Evolutionary conservation across 2,113 vertebrate species (phyloP), one percentile per base, ranked within the genome.

Genomic region (Petroica traversi): DNA sequence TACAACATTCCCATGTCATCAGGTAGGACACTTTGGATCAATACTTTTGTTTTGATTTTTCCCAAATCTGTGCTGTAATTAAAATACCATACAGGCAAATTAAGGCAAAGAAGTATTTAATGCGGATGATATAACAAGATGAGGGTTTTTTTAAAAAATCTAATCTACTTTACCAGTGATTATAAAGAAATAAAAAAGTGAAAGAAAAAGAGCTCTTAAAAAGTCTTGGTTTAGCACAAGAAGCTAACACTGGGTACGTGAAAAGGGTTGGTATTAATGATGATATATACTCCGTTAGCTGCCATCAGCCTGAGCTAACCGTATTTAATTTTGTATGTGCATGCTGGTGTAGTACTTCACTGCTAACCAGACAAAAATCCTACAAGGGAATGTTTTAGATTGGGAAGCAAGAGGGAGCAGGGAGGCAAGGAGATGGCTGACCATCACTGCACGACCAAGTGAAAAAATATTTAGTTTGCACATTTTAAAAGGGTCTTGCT

Each of bases 1-100:
- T 99, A 99, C 98, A 99, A 99, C 98, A 99, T 99, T 98, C 98
- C 99, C 94, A 98, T 99, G 97, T 99, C 99, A 98, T 99, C 99
- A 98, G 99, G 99, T 99, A 99, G 96, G 98, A 95, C 23, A 5
- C n/a, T 94, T 67, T 25, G 49, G 19, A 80, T 76, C 34, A 12
- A 10, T 49, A 6, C 20, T 38, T 90, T n/a, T 41, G 3, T 72
- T 75, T 75, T 92, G 2, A n/a, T 75, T 52, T 40, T 43, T 43
- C 55, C 18, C 9, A 59, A 40, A 59, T 41, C 67, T 58, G 19
- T 1, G 8, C 8, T n/a, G 1, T 43, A 49, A 40, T n/a, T 66
- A 24, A 93, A 86, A 76, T 73, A 45, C 2, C 0, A 2, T 41
- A 5, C 7, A 69, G 31, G 43, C 24, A 52, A 71, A 58, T 2